Percentiles rank a stretch among this genome's conserved stretches.
Evolutionary conservation across 2,888 invertebrate genomes (phyloP).

Genomic region (Eupithecia inturbata): DNA sequence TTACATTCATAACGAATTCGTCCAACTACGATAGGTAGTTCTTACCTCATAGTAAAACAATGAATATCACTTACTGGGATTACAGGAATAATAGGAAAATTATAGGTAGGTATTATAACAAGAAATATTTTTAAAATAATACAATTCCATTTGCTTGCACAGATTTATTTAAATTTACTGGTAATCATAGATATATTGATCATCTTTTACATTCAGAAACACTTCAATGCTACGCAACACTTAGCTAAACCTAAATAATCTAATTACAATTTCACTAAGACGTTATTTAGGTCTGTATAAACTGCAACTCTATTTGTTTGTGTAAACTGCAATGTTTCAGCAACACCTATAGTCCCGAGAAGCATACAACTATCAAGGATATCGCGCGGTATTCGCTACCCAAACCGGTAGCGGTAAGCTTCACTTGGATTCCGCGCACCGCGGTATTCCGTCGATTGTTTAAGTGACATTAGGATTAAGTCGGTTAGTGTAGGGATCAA

Average conservation of each 20-base stretch:
- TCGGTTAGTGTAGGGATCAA: no score
- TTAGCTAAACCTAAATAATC: slow-evolving; percentile 19
- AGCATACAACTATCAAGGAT: no score
- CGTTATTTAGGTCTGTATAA: neutral
- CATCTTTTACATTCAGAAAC: slow-evolving; percentile 30
- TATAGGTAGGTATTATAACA: neutral
- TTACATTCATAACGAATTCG: no score
- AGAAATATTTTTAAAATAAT: slow-evolving; percentile 30
- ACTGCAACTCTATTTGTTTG: no score
- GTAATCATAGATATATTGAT: slow-evolving; percentile 53
- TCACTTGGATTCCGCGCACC: no score
- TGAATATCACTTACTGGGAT: neutral
- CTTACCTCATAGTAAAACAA: no score
- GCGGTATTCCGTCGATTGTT: no score
- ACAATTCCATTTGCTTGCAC: slow-evolving; percentile 61
- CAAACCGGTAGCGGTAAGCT: no score
- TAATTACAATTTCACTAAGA: neutral
- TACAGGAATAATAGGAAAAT: neutral
- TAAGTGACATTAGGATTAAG: no score
- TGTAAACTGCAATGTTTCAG: neutral
- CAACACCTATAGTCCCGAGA: neutral
- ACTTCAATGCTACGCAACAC: slow-evolving; percentile 22
- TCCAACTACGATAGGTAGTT: no score
- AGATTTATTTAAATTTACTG: slow-evolving; percentile 64
- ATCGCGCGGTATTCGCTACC: no score